These are phyloP conservation scores for Chondrilla cf. caribensis DNA, from an alignment of 37 sponge, comb jelly and placozoan genomes.

Conservation along the genomic window DNA sequence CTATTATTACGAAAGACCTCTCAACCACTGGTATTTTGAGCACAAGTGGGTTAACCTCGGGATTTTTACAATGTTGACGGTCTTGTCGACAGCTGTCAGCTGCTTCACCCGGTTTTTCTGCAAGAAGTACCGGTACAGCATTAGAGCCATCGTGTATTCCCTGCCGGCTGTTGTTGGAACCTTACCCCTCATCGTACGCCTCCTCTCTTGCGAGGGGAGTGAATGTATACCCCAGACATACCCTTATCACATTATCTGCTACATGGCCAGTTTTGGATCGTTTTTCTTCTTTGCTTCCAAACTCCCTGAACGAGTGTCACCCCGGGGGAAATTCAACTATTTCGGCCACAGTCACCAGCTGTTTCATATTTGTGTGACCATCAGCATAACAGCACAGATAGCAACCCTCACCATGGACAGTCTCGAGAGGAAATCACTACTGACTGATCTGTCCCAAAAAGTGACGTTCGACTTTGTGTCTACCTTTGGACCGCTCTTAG, in stretches of 20 bases:
- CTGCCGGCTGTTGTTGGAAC: conserved; percentile 23
- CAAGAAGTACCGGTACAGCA: conserved; percentile 33
- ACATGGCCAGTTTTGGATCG: conserved; percentile 5
- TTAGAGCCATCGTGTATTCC: conserved; percentile 34
- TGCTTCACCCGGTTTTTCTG: conserved; percentile 65
- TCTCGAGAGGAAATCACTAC: not conserved
- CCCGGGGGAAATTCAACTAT: conserved; percentile 80
- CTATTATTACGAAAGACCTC: conserved; percentile 48
- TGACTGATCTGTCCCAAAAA: not conserved
- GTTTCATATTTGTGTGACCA: conserved; percentile 62
- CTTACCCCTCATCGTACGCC: conserved; percentile 22
- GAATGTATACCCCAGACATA: conserved; percentile 38
- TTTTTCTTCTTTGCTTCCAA: conserved; percentile 77
- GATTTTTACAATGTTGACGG: not conserved
- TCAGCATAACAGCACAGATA: conserved; percentile 45
- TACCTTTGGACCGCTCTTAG: not conserved
- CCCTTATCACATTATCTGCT: not conserved
- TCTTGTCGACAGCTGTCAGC: conserved; percentile 25
- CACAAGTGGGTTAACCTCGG: conserved; percentile 21
- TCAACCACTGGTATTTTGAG: conserved; percentile 5
- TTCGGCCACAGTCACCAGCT: conserved; percentile 83
- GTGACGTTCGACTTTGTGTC: conserved; percentile 3
- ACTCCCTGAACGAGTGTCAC: conserved; percentile 78
- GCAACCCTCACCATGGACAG: conserved; percentile 47
- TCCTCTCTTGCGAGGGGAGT: not conserved